Conservation (phyloP, 2,888 invertebrate species). For the Silvanus unidentatus region DNA sequence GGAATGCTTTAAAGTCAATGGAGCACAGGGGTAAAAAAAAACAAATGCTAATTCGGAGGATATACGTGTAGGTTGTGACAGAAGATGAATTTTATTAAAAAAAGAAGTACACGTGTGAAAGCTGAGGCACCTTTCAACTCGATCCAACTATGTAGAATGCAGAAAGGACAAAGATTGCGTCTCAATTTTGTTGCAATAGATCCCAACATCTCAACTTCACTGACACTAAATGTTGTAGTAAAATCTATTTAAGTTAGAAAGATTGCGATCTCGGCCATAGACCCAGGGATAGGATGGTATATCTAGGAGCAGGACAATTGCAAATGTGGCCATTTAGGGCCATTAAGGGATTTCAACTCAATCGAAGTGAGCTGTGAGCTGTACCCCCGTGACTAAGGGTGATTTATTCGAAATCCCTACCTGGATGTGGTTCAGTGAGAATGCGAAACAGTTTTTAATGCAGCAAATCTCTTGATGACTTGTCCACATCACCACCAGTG, state of each 20-base stretch:
- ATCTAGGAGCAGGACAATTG: constrained; percentile 35
- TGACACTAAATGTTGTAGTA: constrained; percentile 24
- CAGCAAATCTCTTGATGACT: constrained; percentile 2
- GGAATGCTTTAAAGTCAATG: too few species aligned
- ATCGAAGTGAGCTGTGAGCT: constrained; percentile 40
- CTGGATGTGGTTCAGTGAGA: constrained; percentile 13
- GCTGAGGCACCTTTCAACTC: too few species aligned
- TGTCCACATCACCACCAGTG: constrained; percentile 4
- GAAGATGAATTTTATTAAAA: neutral
- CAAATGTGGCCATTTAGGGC: constrained; percentile 44
- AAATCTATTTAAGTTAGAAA: constrained; percentile 29
- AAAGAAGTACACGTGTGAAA: neutral
- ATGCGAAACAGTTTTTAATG: neutral
- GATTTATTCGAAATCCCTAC: constrained; percentile 31
- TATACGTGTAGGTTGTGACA: too few species aligned
- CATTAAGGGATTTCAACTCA: constrained; percentile 46
- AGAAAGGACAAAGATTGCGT: neutral
- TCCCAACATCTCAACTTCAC: neutral
- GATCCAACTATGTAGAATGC: too few species aligned
- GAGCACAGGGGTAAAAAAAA: too few species aligned
- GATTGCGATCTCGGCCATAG: constrained; percentile 26
- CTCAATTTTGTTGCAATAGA: neutral
- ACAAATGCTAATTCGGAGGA: too few species aligned
- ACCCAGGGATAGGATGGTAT: constrained; percentile 12
- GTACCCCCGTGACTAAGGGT: constrained; percentile 34